A percentile compares a stretch with the other conserved stretches of the same genome.
phyloP scores from a whole-genome alignment of 2,797 vertebrate species.

The Manis crassicaudata region DNA sequence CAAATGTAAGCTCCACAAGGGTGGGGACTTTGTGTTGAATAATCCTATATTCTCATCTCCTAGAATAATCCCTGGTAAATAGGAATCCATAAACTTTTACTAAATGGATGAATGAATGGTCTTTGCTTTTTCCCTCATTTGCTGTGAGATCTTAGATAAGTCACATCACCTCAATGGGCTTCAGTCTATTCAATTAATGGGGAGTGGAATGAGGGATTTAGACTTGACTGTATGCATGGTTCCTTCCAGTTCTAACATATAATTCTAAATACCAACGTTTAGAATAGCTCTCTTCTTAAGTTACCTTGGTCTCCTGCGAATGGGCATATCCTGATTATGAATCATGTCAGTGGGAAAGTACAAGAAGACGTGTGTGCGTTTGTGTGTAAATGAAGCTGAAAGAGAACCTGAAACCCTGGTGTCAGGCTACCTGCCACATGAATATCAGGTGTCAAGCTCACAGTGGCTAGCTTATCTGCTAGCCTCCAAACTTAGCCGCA shows the following conservation, averaged over 20 bases:
- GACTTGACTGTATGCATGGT: neutral
- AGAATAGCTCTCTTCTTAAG: neutral
- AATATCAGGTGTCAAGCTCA: conserved; percentile 64
- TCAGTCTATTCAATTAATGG: neutral
- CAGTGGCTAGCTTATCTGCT: neutral
- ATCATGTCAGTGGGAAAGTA: neutral
- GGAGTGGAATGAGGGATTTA: neutral
- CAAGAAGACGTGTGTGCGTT: neutral
- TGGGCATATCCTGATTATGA: neutral
- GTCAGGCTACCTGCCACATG: conserved; percentile 53
- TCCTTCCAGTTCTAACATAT: neutral
- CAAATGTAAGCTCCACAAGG: neutral
- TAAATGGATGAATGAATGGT: neutral
- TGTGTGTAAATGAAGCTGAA: conserved; percentile 57
- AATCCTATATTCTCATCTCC: neutral
- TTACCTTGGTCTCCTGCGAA: neutral
- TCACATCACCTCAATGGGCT: neutral
- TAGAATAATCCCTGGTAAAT: neutral
- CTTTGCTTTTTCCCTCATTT: conserved; percentile 35
- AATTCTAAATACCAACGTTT: neutral
- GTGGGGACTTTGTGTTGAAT: neutral
- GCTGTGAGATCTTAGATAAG: neutral
- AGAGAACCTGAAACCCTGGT: conserved; percentile 55
- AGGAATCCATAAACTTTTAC: neutral
- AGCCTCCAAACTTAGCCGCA: neutral